Percentiles rank a stretch among this genome's conserved stretches.
Evolutionary conservation across 2,797 vertebrate genomes (phyloP).

Genomic region (Synanceia verrucosa): DNA sequence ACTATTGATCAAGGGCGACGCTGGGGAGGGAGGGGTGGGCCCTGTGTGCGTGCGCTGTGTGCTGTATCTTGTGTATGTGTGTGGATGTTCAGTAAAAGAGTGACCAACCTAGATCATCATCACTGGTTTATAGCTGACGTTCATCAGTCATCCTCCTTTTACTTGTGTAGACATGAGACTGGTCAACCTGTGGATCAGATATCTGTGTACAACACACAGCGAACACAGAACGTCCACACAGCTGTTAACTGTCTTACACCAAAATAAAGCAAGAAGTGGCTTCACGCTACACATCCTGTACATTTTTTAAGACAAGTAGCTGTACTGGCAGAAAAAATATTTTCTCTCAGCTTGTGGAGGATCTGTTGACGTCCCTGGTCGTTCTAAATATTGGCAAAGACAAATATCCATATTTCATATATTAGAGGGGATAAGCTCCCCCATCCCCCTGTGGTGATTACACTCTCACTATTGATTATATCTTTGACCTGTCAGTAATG

Average conservation of each 20-base stretch:
- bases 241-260: neutral
- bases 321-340: no score
- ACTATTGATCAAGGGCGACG: constrained; percentile 50
- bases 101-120: neutral
- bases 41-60: neutral
- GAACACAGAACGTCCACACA: no score
- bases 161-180: neutral
- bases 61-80: neutral
- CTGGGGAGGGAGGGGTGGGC: neutral
- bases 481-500: constrained; percentile 65
- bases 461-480: constrained; percentile 61
- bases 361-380: neutral
- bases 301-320: neutral
- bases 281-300: neutral
- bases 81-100: neutral
- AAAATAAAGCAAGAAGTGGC: neutral
- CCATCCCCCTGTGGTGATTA: neutral
- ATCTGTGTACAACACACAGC: no score
- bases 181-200: neutral
- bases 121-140: neutral
- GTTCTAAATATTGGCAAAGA: neutral
- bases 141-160: neutral
- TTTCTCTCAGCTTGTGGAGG: neutral
- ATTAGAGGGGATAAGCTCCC: neutral
- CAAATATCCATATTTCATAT: constrained; percentile 12